Evolutionary conservation across 2,888 invertebrate genomes (phyloP).

Genomic region (Watsonalla binaria): DNA sequence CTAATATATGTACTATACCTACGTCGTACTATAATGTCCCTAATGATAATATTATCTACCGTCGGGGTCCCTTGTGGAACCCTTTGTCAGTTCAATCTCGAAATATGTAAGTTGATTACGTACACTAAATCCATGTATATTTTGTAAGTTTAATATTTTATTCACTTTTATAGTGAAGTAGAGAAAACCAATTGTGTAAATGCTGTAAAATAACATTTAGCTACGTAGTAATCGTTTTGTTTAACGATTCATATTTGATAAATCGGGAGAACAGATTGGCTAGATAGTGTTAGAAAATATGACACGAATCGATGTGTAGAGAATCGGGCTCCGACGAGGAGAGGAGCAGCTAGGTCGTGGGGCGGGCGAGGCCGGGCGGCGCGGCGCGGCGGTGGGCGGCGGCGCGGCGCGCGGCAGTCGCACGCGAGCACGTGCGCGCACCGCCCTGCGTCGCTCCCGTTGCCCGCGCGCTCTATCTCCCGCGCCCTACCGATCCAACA

Average conservation of each 20-base stretch:
- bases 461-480: conserved; percentile 33
- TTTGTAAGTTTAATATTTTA: no score
- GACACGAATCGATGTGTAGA: conserved; percentile 36
- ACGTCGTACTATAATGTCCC: no score
- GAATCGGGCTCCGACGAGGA: conserved; percentile 15
- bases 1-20: no score
- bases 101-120: no score
- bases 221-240: neutral
- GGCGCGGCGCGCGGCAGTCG: conserved; percentile 68
- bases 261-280: conserved; percentile 8
- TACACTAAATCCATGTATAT: no score
- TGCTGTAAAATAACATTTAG: no score
- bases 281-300: conserved; percentile 11
- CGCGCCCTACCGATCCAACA: conserved; percentile 45
- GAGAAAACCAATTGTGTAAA: no score
- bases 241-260: conserved; percentile 7
- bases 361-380: conserved; percentile 46
- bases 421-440: conserved; percentile 71
- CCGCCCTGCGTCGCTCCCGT: conserved; percentile 54
- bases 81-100: no score
- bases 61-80: no score
- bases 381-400: conserved; percentile 41
- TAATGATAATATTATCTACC: no score
- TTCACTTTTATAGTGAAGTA: no score
- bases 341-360: conserved; percentile 20